Percentiles rank a stretch among this genome's conserved stretches.
Conservation (phyloP, 2,888 invertebrate genomes). For the Ypsolopha sequella region DNA sequence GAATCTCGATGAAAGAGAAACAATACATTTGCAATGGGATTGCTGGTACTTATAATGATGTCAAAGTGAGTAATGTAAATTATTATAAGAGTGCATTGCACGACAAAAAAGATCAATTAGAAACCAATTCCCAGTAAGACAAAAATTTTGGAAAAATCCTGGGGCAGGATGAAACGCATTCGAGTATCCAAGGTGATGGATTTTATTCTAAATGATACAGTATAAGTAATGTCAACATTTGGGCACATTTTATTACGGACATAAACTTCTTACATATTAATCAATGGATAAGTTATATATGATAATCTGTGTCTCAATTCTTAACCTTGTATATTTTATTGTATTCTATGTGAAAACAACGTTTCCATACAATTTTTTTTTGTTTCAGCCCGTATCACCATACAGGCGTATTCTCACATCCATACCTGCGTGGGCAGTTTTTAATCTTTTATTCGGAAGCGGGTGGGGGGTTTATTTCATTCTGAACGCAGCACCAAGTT, state of each 20-base stretch:
- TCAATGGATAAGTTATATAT: neutral
- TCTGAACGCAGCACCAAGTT: constrained; percentile 82
- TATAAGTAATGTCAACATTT: no score
- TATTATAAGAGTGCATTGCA: neutral
- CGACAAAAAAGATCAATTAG: no score
- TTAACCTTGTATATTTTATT: neutral
- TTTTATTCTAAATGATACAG: no score
- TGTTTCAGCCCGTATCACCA: constrained; percentile 74
- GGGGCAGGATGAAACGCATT: no score
- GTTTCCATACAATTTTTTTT: neutral
- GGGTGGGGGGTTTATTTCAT: constrained; percentile 82
- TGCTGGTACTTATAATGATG: neutral
- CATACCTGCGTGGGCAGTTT: constrained; percentile 76
- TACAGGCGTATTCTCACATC: constrained; percentile 73
- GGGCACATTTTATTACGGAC: no score
- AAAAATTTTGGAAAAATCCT: no score
- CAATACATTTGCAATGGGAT: constrained; percentile 71
- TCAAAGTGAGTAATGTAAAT: neutral
- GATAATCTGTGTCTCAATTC: neutral
- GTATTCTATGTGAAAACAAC: neutral
- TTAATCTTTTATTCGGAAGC: constrained; percentile 79
- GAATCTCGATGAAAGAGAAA: constrained; percentile 73
- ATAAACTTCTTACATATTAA: neutral
- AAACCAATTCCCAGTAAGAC: no score
- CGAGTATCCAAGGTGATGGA: no score